Conservation (phyloP, 2,888 invertebrate genomes). For the Cancer borealis region DNA sequence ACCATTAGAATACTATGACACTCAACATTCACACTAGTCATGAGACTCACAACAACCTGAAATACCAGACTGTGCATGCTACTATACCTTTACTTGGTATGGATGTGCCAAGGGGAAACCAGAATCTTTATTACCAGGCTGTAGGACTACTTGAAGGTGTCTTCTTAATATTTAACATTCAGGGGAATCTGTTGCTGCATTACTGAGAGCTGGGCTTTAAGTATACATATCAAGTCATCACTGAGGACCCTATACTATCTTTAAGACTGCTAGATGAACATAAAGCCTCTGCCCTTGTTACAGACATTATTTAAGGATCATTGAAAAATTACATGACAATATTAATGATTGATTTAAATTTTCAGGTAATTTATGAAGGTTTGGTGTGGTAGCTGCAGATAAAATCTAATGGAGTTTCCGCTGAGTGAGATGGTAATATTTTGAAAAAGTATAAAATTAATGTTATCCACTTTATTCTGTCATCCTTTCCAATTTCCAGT, state of each 20-base stretch:
- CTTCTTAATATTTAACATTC: not conserved
- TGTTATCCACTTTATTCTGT: not conserved
- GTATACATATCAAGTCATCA: not conserved
- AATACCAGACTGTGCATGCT: not conserved
- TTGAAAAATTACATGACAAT: not conserved
- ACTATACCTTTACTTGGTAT: not conserved
- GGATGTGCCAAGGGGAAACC: not conserved
- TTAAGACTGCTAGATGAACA: constrained; percentile 12
- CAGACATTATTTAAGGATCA: not conserved
- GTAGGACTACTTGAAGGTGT: not conserved
- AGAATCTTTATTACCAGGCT: not conserved
- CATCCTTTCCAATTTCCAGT: not conserved
- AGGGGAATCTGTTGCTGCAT: not conserved
- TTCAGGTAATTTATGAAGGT: constrained; percentile 51
- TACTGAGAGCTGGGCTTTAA: not conserved
- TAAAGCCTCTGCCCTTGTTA: not conserved
- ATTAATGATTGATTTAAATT: constrained; percentile 51
- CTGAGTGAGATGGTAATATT: constrained; percentile 60
- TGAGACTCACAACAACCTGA: not conserved
- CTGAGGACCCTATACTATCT: not conserved
- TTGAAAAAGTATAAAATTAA: constrained; percentile 41
- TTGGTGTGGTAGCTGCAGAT: constrained; percentile 59
- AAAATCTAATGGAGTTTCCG: constrained; percentile 42
- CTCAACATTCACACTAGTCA: not conserved
- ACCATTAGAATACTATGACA: not conserved